These are phyloP conservation scores for Corythornis madagascariensis DNA, from an alignment of 2,113 vertebrate species.

Conservation along the genomic window DNA sequence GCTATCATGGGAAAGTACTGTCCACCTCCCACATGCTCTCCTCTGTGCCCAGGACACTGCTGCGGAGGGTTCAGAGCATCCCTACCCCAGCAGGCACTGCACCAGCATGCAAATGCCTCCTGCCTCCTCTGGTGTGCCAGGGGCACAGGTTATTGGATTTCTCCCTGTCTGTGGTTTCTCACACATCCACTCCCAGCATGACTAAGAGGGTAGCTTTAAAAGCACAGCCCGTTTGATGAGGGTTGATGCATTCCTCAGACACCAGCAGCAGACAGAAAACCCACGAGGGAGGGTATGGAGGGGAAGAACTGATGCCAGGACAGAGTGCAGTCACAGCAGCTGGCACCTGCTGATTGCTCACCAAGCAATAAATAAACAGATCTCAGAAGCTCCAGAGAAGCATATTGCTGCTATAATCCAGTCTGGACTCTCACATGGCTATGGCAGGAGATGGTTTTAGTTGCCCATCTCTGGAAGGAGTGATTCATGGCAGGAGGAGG, in stretches of 20 bases:
- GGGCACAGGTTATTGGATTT: neutral
- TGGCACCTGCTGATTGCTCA: constrained; percentile 53
- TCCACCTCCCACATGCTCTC: no score
- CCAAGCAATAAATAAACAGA: neutral
- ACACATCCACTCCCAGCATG: neutral
- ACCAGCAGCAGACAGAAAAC: constrained; percentile 30
- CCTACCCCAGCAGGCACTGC: neutral
- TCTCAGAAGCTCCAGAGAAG: no score
- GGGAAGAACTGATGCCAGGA: constrained; percentile 19
- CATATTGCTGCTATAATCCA: no score
- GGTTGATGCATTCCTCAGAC: constrained; percentile 10
- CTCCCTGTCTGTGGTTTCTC: neutral
- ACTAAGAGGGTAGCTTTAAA: neutral
- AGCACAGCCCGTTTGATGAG: constrained; percentile 25
- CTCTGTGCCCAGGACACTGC: neutral
- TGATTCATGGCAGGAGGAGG: no score
- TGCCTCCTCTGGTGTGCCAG: neutral
- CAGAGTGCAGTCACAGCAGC: constrained; percentile 31
- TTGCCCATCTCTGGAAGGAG: no score
- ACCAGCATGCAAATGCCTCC: neutral
- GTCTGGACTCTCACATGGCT: no score
- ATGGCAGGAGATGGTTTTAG: no score
- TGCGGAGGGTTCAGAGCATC: neutral
- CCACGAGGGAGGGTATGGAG: constrained; percentile 9
- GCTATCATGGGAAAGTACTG: neutral